Conservation (phyloP, 2,797 vertebrate species). For the Acrossocheilus wenchowensis region DNA sequence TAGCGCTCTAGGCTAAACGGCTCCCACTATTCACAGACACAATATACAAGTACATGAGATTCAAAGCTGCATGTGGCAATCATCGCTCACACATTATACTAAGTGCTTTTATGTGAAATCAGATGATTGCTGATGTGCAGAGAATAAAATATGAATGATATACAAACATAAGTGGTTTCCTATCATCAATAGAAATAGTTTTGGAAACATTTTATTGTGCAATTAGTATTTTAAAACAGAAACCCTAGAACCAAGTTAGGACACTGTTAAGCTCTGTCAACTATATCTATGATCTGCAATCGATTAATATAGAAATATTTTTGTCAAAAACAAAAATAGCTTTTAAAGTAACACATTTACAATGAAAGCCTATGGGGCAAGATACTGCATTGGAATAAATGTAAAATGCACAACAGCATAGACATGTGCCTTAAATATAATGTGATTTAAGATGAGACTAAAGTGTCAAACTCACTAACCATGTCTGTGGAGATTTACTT, state of each 20-base stretch:
- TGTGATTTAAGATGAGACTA: not conserved
- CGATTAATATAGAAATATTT: not conserved
- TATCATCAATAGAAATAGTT: not conserved
- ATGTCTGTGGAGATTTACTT: not conserved
- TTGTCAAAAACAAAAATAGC: not conserved
- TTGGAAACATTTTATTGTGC: not conserved
- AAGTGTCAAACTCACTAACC: not conserved
- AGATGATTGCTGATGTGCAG: not conserved
- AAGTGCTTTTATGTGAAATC: not conserved
- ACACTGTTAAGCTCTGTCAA: not conserved
- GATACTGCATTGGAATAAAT: not conserved
- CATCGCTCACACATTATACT: conserved; percentile 17
- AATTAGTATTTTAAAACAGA: not conserved
- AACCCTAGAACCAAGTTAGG: not conserved
- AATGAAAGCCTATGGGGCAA: not conserved
- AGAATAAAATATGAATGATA: not conserved
- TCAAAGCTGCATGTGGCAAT: not conserved
- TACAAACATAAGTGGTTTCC: not conserved
- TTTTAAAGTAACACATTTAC: not conserved
- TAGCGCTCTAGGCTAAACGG: conserved; percentile 1
- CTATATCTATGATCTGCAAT: not conserved
- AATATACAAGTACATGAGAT: conserved; percentile 2
- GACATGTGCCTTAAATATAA: too few species aligned
- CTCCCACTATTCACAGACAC: not conserved
- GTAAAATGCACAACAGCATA: not conserved